Base-by-base conservation (phyloP, 2,797 vertebrate genomes). In the Xiphorhynchus erythropygius region DNA sequence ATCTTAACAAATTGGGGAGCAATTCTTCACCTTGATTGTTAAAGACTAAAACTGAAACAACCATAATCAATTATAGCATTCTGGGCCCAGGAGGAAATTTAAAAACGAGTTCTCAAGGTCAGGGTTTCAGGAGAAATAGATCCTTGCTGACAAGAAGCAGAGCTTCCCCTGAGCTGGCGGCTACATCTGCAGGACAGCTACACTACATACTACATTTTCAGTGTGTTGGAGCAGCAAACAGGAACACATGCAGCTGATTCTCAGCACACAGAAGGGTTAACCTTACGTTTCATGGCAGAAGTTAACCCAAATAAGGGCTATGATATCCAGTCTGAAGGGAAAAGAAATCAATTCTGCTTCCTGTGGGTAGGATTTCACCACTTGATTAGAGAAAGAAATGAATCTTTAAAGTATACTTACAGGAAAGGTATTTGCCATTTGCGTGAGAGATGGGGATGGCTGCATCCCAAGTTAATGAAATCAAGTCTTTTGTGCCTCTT, bases 391-490 rank as follows among this genome's bases (percentile, higher is more conserved):
- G 81, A 92, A 97, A 95, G 94, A 67, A 95, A 95, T 93, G 91
- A 94, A 93, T 96, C 93, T 94, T 93, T 90, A 88, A 69, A 94
- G 84, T 68, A 76, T 42, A 92, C 77, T 96, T 96, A 95, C 65
- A 97, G 89, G 91, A 88, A 93, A 96, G 73, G 55, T 96, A 89
- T 96, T 92, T 90, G 68, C 92, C 73, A 89, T 90, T 49, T 56
- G 83, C 94, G 93, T 92, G 92, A 96, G 89, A 93, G 76, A 87
- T 81, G 87, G 76, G 82, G 89, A 78, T 41, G 68, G 64, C 94
- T 91, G 92, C 83, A 95, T 96, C 95, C 86, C 82, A 80, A 95
- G 83, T 84, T 97, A 97, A 97, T 96, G 95, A 97, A 97, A 97
- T 82, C 68, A 93, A 95, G 87, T 73, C 82, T 89, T 84, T 77